phyloP scores from a whole-genome alignment of 2,113 vertebrate genomes.

The Platichthys stellatus region DNA sequence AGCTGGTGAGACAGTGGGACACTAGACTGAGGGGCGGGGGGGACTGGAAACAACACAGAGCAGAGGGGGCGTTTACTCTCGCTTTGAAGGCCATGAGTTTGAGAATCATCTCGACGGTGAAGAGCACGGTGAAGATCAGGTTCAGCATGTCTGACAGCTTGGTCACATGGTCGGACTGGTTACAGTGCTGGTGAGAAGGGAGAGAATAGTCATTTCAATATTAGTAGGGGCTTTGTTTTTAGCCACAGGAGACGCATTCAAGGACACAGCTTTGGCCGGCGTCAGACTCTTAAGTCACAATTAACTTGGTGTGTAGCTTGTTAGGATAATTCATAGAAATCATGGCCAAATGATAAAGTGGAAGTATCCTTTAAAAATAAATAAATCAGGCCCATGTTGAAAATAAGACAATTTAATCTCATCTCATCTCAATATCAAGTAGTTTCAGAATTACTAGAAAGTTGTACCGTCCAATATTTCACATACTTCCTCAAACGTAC shows the following conservation, averaged over 20 bases:
- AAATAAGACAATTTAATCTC: too few relatives aligned
- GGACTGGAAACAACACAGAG: not conserved
- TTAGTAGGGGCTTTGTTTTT: not conserved
- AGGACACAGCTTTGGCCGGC: too few relatives aligned
- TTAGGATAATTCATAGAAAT: too few relatives aligned
- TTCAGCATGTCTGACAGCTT: constrained; percentile 93
- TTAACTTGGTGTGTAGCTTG: too few relatives aligned
- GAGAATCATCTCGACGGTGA: constrained; percentile 96
- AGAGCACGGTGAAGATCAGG: constrained; percentile 94
- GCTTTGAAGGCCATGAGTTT: constrained; percentile 97
- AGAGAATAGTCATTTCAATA: not conserved
- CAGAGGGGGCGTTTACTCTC: constrained; percentile 79
- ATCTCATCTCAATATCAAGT: not conserved
- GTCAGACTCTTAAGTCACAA: too few relatives aligned
- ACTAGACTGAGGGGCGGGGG: not conserved
- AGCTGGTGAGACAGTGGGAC: not conserved
- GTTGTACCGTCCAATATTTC: too few relatives aligned
- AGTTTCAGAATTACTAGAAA: too few relatives aligned
- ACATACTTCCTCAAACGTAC: too few relatives aligned
- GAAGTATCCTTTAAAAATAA: too few relatives aligned
- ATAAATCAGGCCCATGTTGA: too few relatives aligned
- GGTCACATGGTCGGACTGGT: constrained; percentile 93
- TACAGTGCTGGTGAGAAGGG: constrained; percentile 87
- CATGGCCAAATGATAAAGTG: too few relatives aligned
- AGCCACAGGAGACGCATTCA: too few relatives aligned